A percentile compares a stretch with the other conserved stretches of the same genome.
Conservation (phyloP, 2,888 invertebrate species). For the Sinelater perroti region DNA sequence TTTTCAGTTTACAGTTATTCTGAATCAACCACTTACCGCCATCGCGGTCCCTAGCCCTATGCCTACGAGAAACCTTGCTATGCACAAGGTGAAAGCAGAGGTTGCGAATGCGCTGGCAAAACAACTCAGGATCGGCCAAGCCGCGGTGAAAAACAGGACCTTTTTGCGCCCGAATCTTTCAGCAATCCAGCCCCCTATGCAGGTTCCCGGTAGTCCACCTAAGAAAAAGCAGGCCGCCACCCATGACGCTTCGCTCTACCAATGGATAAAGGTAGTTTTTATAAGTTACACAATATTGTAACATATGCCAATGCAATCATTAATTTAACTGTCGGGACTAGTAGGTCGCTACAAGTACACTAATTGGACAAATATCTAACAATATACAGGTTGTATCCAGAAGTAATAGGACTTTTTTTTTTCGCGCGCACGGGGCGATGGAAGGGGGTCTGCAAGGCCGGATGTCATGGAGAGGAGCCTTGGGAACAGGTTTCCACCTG, state of each 20-base stretch:
- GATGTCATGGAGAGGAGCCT: no score
- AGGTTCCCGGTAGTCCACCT: conserved; percentile 66
- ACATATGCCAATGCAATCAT: no score
- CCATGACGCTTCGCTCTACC: conserved; percentile 65
- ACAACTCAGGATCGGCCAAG: conserved; percentile 66
- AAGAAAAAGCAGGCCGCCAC: conserved; percentile 65
- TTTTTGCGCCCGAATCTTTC: conserved; percentile 67
- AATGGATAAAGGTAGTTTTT: neutral
- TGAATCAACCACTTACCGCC: conserved; percentile 33
- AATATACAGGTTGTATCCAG: no score
- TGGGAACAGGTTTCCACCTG: no score
- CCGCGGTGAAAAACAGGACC: conserved; percentile 62
- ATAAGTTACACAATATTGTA: no score
- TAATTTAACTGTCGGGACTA: no score
- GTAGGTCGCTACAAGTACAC: no score
- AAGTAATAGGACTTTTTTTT: no score
- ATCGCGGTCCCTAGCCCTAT: conserved; percentile 70
- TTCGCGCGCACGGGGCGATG: no score
- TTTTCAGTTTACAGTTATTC: neutral
- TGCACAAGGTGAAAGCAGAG: conserved; percentile 64
- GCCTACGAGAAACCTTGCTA: conserved; percentile 72
- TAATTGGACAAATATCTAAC: no score
- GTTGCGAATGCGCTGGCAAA: conserved; percentile 46
- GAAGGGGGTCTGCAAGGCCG: no score
- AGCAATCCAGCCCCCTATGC: conserved; percentile 65